phyloP scores from a whole-genome alignment of 2,888 invertebrate species.

The Ophion ellenae region DNA sequence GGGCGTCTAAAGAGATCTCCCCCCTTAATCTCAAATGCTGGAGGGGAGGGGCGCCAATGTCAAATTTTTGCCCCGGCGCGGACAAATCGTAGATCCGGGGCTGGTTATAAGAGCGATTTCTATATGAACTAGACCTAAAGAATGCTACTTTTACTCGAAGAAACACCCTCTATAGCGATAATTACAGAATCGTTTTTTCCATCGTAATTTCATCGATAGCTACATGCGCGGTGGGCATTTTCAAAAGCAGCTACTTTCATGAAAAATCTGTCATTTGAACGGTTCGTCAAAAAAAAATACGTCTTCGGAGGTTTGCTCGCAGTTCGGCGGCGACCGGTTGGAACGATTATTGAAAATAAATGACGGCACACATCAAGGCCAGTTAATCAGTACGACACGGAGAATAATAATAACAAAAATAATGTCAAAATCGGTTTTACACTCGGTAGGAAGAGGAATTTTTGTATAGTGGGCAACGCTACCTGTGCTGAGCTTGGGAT shows the following conservation, averaged over 20 bases:
- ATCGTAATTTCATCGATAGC: neutral
- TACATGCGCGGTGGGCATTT: neutral
- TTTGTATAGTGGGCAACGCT: constrained; percentile 51
- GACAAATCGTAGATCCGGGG: too few relatives aligned
- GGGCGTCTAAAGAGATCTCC: too few relatives aligned
- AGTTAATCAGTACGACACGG: constrained; percentile 76
- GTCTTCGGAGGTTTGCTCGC: constrained; percentile 30
- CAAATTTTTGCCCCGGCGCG: too few relatives aligned
- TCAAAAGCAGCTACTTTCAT: neutral
- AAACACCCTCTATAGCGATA: neutral
- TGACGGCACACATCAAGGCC: constrained; percentile 69
- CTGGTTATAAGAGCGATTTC: neutral
- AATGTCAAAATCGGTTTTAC: constrained; percentile 35
- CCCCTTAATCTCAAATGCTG: too few relatives aligned
- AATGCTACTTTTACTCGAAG: too few relatives aligned
- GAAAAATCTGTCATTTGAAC: constrained; percentile 1
- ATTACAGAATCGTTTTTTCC: neutral
- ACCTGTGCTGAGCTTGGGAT: constrained; percentile 55
- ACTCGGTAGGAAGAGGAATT: constrained; percentile 16
- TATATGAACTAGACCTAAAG: too few relatives aligned
- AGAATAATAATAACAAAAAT: constrained; percentile 82
- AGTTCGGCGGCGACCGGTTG: constrained; percentile 50
- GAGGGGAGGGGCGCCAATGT: too few relatives aligned
- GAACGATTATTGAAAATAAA: constrained; percentile 62
- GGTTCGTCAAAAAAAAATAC: neutral